Percentiles rank a stretch among this genome's conserved stretches.
These are phyloP conservation scores for Atta texana DNA, from an alignment of 1,140 invertebrate genomes.

Conservation along the genomic window DNA sequence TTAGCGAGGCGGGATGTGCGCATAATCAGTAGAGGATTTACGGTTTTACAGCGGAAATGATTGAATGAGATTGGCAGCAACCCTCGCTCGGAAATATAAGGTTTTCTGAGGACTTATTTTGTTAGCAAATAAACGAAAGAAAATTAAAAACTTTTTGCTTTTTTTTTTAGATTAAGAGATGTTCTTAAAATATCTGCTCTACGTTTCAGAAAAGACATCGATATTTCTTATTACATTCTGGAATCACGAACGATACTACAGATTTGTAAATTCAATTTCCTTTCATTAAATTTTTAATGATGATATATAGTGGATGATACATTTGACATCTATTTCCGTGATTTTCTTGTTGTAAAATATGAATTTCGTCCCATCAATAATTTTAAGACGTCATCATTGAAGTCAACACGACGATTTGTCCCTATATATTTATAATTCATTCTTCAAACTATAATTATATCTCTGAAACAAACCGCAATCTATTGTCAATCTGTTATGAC, in stretches of 20 bases:
- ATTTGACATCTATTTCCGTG: background rate
- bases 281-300: background rate
- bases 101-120: conserved; percentile 37
- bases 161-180: background rate
- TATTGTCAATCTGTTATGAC: too few relatives aligned
- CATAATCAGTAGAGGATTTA: conserved; percentile 14
- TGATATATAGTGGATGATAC: background rate
- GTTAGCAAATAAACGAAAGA: conserved; percentile 47
- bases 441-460: background rate
- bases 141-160: conserved; percentile 62
- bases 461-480: background rate
- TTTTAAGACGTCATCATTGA: background rate
- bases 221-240: background rate
- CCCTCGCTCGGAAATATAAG: background rate
- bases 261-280: background rate
- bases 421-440: background rate
- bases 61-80: conserved; percentile 5
- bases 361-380: background rate
- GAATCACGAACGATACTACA: background rate
- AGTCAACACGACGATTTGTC: background rate
- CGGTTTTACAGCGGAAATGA: too few relatives aligned
- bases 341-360: background rate
- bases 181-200: background rate
- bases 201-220: background rate
- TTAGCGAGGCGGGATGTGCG: background rate